A percentile compares a stretch with the other conserved stretches of the same genome.
phyloP scores from a whole-genome alignment of 2,888 invertebrate species.

The Idaea aversata region DNA sequence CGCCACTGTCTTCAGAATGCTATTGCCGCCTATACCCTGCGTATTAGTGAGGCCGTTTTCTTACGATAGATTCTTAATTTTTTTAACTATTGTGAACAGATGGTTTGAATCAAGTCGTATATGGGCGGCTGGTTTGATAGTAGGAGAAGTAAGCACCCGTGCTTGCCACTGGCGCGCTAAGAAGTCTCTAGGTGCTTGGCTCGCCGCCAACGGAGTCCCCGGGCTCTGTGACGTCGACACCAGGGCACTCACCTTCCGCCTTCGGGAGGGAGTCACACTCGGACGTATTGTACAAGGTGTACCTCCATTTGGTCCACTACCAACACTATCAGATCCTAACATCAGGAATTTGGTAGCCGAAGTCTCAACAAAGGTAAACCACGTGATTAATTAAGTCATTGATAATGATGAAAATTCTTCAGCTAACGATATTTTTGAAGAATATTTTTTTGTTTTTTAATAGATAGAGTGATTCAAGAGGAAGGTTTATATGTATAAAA shows the following conservation, averaged over 20 bases:
- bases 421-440: too few relatives aligned
- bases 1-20: too few relatives aligned
- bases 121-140: slow-evolving; percentile 95
- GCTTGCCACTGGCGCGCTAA: slow-evolving; percentile 95
- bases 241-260: slow-evolving; percentile 93
- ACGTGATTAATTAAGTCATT: not conserved
- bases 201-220: slow-evolving; percentile 88
- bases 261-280: slow-evolving; percentile 93
- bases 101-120: slow-evolving; percentile 96
- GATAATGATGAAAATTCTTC: too few relatives aligned
- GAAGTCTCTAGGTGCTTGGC: slow-evolving; percentile 91
- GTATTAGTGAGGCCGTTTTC: too few relatives aligned
- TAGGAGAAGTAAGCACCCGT: slow-evolving; percentile 91
- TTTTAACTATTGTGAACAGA: slow-evolving; percentile 73
- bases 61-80: too few relatives aligned
- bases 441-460: too few relatives aligned
- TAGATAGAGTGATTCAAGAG: too few relatives aligned
- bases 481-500: too few relatives aligned
- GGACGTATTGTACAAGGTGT: slow-evolving; percentile 82
- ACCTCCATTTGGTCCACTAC: slow-evolving; percentile 61
- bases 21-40: too few relatives aligned
- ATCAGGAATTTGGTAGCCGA: slow-evolving; percentile 92
- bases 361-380: slow-evolving; percentile 88
- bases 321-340: slow-evolving; percentile 88
- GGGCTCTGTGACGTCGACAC: slow-evolving; percentile 97